Evolutionary conservation across 2,888 invertebrate species (phyloP).

Genomic region (Dione vanillae): DNA sequence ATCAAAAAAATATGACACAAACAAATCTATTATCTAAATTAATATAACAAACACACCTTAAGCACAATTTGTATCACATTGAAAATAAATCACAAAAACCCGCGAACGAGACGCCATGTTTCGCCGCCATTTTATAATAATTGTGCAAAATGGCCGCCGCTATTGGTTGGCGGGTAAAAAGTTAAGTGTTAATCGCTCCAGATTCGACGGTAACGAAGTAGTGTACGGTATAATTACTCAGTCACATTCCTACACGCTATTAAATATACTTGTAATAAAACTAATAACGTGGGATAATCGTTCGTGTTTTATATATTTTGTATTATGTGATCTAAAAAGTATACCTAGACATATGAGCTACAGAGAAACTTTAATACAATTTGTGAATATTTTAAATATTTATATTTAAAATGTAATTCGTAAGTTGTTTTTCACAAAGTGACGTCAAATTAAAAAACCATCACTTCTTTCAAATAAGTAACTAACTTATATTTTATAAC

Average conservation of each 20-base stretch:
- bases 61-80: not conserved
- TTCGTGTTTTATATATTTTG: slow-evolving; percentile 18
- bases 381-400: no score
- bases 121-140: slow-evolving; percentile 64
- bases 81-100: slow-evolving; percentile 56
- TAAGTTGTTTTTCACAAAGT: no score
- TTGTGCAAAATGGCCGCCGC: slow-evolving; percentile 73
- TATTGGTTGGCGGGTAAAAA: slow-evolving; percentile 72
- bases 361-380: no score
- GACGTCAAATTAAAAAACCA: no score
- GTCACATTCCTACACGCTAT: slow-evolving; percentile 44
- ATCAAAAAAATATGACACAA: not conserved
- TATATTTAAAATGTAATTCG: no score
- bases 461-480: no score
- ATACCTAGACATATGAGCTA: no score
- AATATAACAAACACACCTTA: not conserved
- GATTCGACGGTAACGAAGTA: slow-evolving; percentile 74
- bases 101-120: slow-evolving; percentile 56
- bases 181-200: slow-evolving; percentile 72
- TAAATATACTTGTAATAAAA: slow-evolving; percentile 44
- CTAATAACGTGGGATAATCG: slow-evolving; percentile 50
- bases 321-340: not conserved
- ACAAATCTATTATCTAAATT: not conserved
- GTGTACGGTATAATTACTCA: slow-evolving; percentile 71
- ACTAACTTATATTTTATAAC: no score